These are phyloP conservation scores for Druon quercuslanigerum DNA, from an alignment of 1,140 invertebrate genomes.

Conservation along the genomic window DNA sequence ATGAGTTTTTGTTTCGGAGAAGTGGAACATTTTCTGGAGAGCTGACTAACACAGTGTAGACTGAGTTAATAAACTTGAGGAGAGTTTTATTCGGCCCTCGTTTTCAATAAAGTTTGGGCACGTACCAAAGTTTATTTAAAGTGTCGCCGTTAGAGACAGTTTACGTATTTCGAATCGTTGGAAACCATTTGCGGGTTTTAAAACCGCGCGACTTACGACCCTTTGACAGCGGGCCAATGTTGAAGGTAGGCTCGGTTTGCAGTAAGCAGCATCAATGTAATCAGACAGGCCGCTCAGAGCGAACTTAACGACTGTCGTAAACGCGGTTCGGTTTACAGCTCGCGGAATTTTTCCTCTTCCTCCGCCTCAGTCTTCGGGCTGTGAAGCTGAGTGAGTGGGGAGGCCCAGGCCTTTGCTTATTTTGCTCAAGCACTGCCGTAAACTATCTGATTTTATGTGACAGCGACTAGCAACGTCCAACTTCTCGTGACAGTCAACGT, in stretches of 20 bases:
- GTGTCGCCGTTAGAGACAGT: conserved; percentile 12
- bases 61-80: neutral
- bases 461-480: conserved; percentile 45
- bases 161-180: conserved; percentile 6
- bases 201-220: conserved; percentile 19
- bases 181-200: conserved; percentile 25
- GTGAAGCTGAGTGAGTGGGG: conserved; percentile 20
- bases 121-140: conserved; percentile 29
- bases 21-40: too few species aligned
- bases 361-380: conserved; percentile 30
- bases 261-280: conserved; percentile 67
- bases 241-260: conserved; percentile 31
- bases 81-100: neutral
- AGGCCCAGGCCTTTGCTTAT: conserved; percentile 43
- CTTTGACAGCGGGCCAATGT: conserved; percentile 14
- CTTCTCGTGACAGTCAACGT: conserved; percentile 13
- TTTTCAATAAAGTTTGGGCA: conserved; percentile 17
- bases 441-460: conserved; percentile 58
- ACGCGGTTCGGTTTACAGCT: conserved; percentile 65
- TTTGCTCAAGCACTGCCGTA: conserved; percentile 48
- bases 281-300: conserved; percentile 63
- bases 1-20: too few species aligned
- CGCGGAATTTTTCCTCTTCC: conserved; percentile 50
- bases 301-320: conserved; percentile 68
- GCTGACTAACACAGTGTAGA: neutral